Percentiles rank a stretch among this genome's conserved stretches.
These are phyloP conservation scores for Dicranocentrus wangi DNA, from an alignment of 2,888 invertebrate species.

Conservation along the genomic window DNA sequence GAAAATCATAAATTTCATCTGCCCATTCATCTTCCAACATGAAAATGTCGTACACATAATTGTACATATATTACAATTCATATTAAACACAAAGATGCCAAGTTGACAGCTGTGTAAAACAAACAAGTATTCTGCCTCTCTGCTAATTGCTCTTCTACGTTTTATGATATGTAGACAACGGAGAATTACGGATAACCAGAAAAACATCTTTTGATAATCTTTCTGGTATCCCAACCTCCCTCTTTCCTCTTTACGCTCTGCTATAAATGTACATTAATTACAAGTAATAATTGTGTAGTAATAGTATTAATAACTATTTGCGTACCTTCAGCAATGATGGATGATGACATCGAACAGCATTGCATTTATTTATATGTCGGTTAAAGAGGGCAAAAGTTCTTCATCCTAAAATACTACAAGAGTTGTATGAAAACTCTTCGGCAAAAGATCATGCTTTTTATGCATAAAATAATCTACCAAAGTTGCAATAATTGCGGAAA, in stretches of 20 bases:
- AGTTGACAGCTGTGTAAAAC: conserved; percentile 1
- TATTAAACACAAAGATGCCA: conserved; percentile 9
- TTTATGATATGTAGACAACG: no score
- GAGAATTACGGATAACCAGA: no score
- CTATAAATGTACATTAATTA: neutral
- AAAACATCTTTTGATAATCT: no score
- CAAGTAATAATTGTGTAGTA: neutral
- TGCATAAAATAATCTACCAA: no score
- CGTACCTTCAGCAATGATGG: conserved; percentile 49
- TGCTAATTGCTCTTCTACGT: conserved; percentile 15
- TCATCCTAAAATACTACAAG: neutral
- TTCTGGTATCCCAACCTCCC: neutral
- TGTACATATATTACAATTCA: neutral
- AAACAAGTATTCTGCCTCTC: neutral
- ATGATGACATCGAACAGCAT: conserved; percentile 33
- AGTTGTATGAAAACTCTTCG: neutral
- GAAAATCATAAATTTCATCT: neutral
- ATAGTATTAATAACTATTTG: conserved; percentile 32
- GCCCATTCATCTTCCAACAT: conserved; percentile 1
- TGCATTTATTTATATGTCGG: conserved; percentile 15
- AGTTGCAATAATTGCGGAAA: neutral
- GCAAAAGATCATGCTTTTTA: no score
- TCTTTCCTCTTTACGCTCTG: conserved; percentile 11
- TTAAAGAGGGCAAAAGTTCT: neutral
- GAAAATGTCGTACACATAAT: conserved; percentile 5